These are phyloP conservation scores for Liposcelis brunnea DNA, from an alignment of 2,888 invertebrate species.

Conservation along the genomic window DNA sequence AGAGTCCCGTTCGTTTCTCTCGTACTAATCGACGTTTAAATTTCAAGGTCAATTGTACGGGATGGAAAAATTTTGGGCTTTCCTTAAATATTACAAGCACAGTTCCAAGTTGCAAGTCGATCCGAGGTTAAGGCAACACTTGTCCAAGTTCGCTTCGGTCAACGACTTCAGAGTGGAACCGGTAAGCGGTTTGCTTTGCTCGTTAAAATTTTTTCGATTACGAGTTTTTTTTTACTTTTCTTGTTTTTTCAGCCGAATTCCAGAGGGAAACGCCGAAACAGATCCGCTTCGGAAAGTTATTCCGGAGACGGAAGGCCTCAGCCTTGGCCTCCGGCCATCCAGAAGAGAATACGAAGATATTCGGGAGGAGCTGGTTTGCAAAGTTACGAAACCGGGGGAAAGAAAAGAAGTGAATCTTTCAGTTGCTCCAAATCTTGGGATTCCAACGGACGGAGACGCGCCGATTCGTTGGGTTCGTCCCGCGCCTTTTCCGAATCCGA, in stretches of 20 bases:
- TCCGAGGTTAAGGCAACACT: constrained; percentile 48
- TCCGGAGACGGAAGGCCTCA: constrained; percentile 6
- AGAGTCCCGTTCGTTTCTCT: too few relatives aligned
- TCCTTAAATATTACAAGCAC: constrained; percentile 88
- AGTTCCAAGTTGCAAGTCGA: constrained; percentile 56
- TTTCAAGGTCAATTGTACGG: constrained; percentile 92
- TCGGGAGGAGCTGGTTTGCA: neutral
- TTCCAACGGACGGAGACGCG: too few relatives aligned
- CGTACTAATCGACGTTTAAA: too few relatives aligned
- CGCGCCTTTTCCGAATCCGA: too few relatives aligned
- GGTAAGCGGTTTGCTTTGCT: constrained; percentile 29
- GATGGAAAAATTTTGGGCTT: constrained; percentile 98
- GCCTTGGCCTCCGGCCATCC: constrained; percentile 6
- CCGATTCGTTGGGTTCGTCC: too few relatives aligned
- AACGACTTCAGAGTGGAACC: constrained; percentile 76
- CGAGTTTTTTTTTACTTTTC: constrained; percentile 4
- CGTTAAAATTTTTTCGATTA: neutral
- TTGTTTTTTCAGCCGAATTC: constrained; percentile 6
- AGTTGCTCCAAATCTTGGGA: too few relatives aligned
- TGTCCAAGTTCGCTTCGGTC: constrained; percentile 66
- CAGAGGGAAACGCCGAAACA: constrained; percentile 34
- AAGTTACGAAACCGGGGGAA: too few relatives aligned
- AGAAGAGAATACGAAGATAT: constrained; percentile 4
- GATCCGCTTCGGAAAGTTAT: constrained; percentile 46
- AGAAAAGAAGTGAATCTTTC: too few relatives aligned